Conservation (phyloP, 2,888 invertebrate species). For the Eretmocerus hayati region DNA sequence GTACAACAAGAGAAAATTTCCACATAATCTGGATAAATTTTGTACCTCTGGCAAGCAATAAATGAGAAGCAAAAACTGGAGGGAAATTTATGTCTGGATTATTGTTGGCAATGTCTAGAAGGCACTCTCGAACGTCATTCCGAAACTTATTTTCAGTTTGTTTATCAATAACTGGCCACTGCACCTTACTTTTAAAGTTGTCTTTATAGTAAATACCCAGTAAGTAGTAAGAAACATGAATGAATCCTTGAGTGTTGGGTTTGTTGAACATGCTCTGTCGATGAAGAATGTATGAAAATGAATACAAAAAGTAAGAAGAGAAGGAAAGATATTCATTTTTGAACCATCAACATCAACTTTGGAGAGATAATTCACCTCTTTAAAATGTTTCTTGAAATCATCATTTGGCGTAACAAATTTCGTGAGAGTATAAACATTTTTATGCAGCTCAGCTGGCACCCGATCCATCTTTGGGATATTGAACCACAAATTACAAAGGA, state of each 20-base stretch:
- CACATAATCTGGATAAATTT: conserved; percentile 41
- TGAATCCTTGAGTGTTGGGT: conserved; percentile 40
- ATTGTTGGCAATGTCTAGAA: conserved; percentile 32
- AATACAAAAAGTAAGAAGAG: background rate
- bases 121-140: conserved; percentile 34
- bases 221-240: conserved; percentile 37
- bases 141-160: conserved; percentile 39
- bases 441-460: conserved; percentile 32
- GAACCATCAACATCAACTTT: too few species aligned
- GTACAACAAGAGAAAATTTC: conserved; percentile 36
- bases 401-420: conserved; percentile 33
- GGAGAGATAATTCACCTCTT: conserved; percentile 30
- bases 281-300: conserved; percentile 10
- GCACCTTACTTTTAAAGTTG: conserved; percentile 31
- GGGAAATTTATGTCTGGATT: conserved; percentile 39
- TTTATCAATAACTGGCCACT: conserved; percentile 41
- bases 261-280: conserved; percentile 42
- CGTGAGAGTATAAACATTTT: conserved; percentile 36
- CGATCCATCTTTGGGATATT: conserved; percentile 14
- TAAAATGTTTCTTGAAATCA: conserved; percentile 36
- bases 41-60: conserved; percentile 38
- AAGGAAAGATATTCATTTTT: background rate
- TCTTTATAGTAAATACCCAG: conserved; percentile 36
- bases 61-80: conserved; percentile 35
- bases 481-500: background rate